Evolutionary conservation across 2,888 invertebrate genomes (phyloP).

Genomic region (Philereme transversata): DNA sequence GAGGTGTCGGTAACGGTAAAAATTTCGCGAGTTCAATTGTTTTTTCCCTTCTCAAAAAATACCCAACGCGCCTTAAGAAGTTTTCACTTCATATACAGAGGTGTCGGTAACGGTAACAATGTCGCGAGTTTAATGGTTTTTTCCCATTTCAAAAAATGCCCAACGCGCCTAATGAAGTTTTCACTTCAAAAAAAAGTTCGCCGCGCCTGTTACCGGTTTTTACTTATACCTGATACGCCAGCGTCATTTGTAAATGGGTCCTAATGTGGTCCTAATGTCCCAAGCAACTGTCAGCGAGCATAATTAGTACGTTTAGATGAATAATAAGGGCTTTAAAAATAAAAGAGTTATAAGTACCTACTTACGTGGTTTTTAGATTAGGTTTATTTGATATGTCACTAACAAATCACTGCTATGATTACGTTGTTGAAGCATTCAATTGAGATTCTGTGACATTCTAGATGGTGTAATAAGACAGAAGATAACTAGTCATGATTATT

Average conservation of each 20-base stretch:
- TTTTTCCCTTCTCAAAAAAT: too few species aligned
- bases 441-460: not conserved
- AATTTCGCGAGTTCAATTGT: too few species aligned
- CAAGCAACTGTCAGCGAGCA: constrained; percentile 57
- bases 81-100: too few species aligned
- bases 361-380: constrained; percentile 12
- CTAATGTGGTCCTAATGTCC: constrained; percentile 39
- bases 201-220: too few species aligned
- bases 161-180: too few species aligned
- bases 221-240: not conserved
- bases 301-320: constrained; percentile 55
- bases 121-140: too few species aligned
- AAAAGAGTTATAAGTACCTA: constrained; percentile 35
- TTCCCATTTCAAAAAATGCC: too few species aligned
- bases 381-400: constrained; percentile 30
- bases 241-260: constrained; percentile 5
- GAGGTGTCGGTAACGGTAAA: too few species aligned
- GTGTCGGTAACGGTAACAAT: too few species aligned
- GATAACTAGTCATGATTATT: too few species aligned
- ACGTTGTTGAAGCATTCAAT: constrained; percentile 12
- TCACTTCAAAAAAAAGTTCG: too few species aligned
- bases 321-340: constrained; percentile 41
- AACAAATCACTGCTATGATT: constrained; percentile 15
- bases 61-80: too few species aligned
- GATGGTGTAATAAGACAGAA: constrained; percentile 2